These are phyloP conservation scores for Drosophila seclusa DNA, from an alignment of 2,888 invertebrate genomes.

Conservation along the genomic window DNA sequence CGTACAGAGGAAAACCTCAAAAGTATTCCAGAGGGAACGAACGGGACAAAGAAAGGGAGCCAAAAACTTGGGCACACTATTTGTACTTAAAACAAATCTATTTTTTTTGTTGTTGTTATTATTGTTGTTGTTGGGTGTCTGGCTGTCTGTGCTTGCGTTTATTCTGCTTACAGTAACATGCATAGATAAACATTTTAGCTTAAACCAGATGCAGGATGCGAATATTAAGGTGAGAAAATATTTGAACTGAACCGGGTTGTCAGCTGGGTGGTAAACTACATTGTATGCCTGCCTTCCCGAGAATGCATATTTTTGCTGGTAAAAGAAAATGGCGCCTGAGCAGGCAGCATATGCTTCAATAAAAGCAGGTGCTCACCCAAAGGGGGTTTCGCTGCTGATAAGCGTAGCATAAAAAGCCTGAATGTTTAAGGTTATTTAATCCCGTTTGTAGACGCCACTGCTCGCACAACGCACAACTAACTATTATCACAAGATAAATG, in stretches of 20 bases:
- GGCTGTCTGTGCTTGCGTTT: slow-evolving; percentile 34
- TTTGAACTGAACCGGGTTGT: not conserved
- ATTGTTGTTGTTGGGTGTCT: slow-evolving; percentile 14
- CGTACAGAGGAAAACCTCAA: slow-evolving; percentile 57
- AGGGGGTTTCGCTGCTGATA: not conserved
- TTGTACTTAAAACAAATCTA: slow-evolving; percentile 77
- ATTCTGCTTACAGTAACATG: slow-evolving; percentile 69
- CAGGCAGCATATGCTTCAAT: slow-evolving; percentile 54
- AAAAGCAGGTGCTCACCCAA: slow-evolving; percentile 24
- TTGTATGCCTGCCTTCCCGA: slow-evolving; percentile 46
- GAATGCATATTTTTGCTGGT: slow-evolving; percentile 62
- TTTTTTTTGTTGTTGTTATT: slow-evolving; percentile 55
- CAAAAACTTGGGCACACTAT: slow-evolving; percentile 51
- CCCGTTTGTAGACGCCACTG: slow-evolving; percentile 35
- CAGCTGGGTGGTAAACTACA: slow-evolving; percentile 26
- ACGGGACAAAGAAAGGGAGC: not conserved
- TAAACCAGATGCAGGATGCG: slow-evolving; percentile 37
- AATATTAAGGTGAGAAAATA: slow-evolving; percentile 20
- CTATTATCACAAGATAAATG: slow-evolving; percentile 78
- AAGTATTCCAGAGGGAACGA: slow-evolving; percentile 42
- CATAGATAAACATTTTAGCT: slow-evolving; percentile 73
- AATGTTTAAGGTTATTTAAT: not conserved
- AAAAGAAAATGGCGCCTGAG: slow-evolving; percentile 49
- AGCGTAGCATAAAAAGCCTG: not conserved
- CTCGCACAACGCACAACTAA: slow-evolving; percentile 59